These are phyloP conservation scores for Chelonus insularis DNA, from an alignment of 1,140 invertebrate genomes.

Conservation along the genomic window DNA sequence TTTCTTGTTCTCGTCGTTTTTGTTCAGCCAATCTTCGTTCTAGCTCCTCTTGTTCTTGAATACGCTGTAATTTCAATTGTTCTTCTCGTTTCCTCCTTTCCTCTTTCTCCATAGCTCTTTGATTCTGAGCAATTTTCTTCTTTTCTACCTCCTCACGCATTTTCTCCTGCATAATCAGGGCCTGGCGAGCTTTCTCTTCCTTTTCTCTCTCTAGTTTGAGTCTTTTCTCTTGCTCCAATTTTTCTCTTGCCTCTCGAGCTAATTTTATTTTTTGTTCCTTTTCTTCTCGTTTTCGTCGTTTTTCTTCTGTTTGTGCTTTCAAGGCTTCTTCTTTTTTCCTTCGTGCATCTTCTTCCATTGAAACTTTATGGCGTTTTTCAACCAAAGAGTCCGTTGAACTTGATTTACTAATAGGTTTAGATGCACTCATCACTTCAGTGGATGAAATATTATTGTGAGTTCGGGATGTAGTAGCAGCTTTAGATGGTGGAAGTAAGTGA, in stretches of 20 bases:
- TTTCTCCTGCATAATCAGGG: conserved; percentile 44
- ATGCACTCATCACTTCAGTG: conserved; percentile 45
- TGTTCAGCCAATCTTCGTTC: conserved; percentile 60
- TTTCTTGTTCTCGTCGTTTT: conserved; percentile 57
- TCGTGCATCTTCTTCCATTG: conserved; percentile 46
- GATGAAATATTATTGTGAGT: conserved; percentile 43
- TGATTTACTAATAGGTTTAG: conserved; percentile 38
- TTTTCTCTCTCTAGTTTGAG: conserved; percentile 52
- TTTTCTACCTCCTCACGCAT: conserved; percentile 50
- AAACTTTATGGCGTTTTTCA: conserved; percentile 43
- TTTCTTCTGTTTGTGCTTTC: conserved; percentile 59
- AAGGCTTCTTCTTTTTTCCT: conserved; percentile 54
- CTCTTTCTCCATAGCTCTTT: conserved; percentile 56
- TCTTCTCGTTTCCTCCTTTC: conserved; percentile 57
- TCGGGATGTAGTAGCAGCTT: conserved; percentile 42
- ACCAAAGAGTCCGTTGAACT: conserved; percentile 42
- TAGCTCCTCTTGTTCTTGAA: conserved; percentile 61
- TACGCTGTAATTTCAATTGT: conserved; percentile 47
- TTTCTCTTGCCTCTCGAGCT: conserved; percentile 63
- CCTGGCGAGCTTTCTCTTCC: conserved; percentile 53
- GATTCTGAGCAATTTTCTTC: conserved; percentile 43
- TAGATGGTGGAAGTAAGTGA: conserved; percentile 39
- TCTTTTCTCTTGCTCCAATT: conserved; percentile 50
- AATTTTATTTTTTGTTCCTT: conserved; percentile 64
- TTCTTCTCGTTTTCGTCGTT: conserved; percentile 63